Evolutionary conservation across 2,888 invertebrate species (phyloP).

Genomic region (Chrysina gloriosa): DNA sequence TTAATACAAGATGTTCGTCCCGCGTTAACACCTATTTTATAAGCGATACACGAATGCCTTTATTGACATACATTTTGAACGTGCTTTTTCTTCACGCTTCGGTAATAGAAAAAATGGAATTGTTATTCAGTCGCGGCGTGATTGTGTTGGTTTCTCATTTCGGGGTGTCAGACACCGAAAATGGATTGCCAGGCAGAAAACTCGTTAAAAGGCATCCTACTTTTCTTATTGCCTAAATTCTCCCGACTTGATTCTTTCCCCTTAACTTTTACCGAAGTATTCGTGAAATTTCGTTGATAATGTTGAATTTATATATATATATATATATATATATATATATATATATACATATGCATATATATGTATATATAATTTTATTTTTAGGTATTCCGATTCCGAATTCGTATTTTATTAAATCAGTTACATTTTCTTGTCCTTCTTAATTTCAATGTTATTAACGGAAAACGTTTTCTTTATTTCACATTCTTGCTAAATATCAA

Average conservation of each 20-base stretch:
- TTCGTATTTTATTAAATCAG: too few relatives aligned
- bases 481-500: too few relatives aligned
- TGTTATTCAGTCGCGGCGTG: slow-evolving; percentile 1
- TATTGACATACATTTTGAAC: background rate
- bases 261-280: background rate
- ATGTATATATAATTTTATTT: background rate
- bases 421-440: too few relatives aligned
- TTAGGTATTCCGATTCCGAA: too few relatives aligned
- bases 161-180: slow-evolving; percentile 14
- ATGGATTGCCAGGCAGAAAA: slow-evolving; percentile 27
- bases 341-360: too few relatives aligned
- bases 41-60: background rate
- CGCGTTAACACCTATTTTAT: too few relatives aligned
- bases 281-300: background rate
- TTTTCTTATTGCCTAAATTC: slow-evolving; percentile 5
- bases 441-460: too few relatives aligned
- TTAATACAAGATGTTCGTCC: too few relatives aligned
- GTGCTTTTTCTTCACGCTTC: background rate
- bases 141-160: slow-evolving; percentile 27
- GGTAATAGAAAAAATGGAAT: background rate
- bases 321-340: background rate
- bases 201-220: slow-evolving; percentile 27
- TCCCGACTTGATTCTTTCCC: background rate
- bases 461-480: too few relatives aligned
- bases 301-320: background rate